A percentile compares a stretch with the other conserved stretches of the same genome.
Conservation (phyloP, 1,140 invertebrate genomes). For the Centruroides vittatus region DNA sequence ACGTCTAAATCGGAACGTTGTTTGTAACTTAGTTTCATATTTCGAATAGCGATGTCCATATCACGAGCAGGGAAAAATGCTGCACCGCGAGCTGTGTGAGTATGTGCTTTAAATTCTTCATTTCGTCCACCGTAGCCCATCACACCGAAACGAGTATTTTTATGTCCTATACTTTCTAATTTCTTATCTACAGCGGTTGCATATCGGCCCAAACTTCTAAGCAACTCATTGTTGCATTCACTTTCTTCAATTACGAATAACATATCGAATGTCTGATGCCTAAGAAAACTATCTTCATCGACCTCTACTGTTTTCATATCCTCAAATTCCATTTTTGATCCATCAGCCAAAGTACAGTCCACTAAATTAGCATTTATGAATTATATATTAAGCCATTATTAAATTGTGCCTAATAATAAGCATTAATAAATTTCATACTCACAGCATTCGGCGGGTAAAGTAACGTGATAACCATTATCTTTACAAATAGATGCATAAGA, state of each 20-base stretch:
- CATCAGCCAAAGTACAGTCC: constrained; percentile 23
- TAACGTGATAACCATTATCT: constrained; percentile 43
- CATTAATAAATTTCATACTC: constrained; percentile 32
- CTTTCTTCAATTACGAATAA: constrained; percentile 80
- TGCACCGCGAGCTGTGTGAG: constrained; percentile 32
- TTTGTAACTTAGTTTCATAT: no score
- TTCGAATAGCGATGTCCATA: no score
- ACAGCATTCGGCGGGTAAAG: constrained; percentile 61
- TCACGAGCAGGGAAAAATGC: no score
- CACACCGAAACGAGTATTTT: constrained; percentile 49
- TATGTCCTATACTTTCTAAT: constrained; percentile 24
- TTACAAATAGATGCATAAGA: constrained; percentile 62
- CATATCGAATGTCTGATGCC: constrained; percentile 47
- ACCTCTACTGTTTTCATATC: constrained; percentile 23
- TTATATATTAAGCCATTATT: background rate
- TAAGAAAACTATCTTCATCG: background rate
- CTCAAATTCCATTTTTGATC: constrained; percentile 21
- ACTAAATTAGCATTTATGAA: constrained; percentile 20
- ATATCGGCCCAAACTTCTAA: constrained; percentile 2
- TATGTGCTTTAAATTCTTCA: constrained; percentile 42
- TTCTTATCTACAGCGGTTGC: constrained; percentile 25
- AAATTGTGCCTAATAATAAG: no score
- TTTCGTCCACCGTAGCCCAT: constrained; percentile 62
- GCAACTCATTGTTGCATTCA: constrained; percentile 47
- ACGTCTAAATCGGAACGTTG: no score